These are phyloP conservation scores for Tetragnatha montana DNA, from an alignment of 2,888 invertebrate genomes.

Conservation along the genomic window DNA sequence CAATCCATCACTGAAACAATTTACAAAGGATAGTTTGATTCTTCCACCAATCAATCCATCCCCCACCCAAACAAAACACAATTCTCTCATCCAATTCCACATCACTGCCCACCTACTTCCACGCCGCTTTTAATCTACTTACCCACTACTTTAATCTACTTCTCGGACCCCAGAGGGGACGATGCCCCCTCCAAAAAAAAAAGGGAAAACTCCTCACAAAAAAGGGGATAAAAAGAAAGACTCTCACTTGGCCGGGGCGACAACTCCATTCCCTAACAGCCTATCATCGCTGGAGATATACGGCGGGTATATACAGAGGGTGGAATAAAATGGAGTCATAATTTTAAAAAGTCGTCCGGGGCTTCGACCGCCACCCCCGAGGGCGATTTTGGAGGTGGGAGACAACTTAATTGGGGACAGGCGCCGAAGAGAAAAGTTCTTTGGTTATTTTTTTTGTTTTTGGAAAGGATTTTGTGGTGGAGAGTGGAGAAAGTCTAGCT, in stretches of 20 bases:
- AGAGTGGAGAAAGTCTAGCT: too few relatives aligned
- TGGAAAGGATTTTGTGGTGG: too few relatives aligned
- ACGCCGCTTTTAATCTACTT: background rate
- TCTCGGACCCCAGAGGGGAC: background rate
- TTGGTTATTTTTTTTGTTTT: too few relatives aligned
- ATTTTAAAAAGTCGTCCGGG: slow-evolving; percentile 66
- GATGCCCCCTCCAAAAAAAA: background rate
- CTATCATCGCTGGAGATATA: slow-evolving; percentile 58
- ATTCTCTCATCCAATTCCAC: too few relatives aligned
- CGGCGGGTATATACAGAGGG: slow-evolving; percentile 41
- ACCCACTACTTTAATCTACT: slow-evolving; percentile 4
- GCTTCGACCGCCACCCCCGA: slow-evolving; percentile 15
- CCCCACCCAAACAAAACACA: too few relatives aligned
- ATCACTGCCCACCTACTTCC: background rate
- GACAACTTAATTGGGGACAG: slow-evolving; percentile 65
- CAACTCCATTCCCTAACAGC: slow-evolving; percentile 65
- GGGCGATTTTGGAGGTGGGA: slow-evolving; percentile 48
- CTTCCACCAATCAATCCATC: too few relatives aligned
- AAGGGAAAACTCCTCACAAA: background rate
- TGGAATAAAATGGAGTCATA: slow-evolving; percentile 64
- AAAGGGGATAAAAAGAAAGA: slow-evolving; percentile 12
- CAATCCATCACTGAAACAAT: too few relatives aligned
- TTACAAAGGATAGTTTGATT: too few relatives aligned
- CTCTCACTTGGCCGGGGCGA: slow-evolving; percentile 31
- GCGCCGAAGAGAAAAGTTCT: slow-evolving; percentile 43